These are phyloP conservation scores for Setipinna tenuifilis DNA, from an alignment of 2,797 vertebrate genomes.

Conservation along the genomic window DNA sequence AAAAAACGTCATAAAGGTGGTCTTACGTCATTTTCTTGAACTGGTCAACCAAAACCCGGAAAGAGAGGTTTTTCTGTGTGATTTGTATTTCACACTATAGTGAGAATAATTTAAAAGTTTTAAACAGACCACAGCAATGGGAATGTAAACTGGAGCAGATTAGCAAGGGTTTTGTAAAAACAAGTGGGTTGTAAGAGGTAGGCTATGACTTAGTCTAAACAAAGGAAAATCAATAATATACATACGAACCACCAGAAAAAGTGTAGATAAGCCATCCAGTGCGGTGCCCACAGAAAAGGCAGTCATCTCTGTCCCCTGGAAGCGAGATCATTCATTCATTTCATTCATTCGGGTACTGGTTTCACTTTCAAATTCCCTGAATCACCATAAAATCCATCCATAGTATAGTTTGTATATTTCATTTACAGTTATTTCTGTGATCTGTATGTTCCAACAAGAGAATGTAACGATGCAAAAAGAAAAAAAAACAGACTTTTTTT, in stretches of 20 bases:
- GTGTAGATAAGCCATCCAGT: constrained; percentile 40
- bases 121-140: background rate
- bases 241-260: background rate
- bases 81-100: background rate
- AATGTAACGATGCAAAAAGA: background rate
- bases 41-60: background rate
- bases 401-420: background rate
- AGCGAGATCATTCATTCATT: constrained; percentile 12
- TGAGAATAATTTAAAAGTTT: background rate
- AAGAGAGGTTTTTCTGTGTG: background rate
- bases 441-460: background rate
- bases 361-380: constrained; percentile 42
- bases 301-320: constrained; percentile 26
- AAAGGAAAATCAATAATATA: background rate
- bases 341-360: constrained; percentile 50
- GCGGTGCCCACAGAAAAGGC: constrained; percentile 11
- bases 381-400: background rate
- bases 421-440: background rate
- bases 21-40: constrained; percentile 10
- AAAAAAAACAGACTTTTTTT: background rate
- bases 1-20: constrained; percentile 58
- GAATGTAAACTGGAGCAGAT: background rate
- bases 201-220: background rate
- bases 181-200: background rate
- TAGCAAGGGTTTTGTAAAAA: background rate